These are phyloP conservation scores for Linnaemya tessellans DNA, from an alignment of 2,888 invertebrate genomes.

Conservation along the genomic window DNA sequence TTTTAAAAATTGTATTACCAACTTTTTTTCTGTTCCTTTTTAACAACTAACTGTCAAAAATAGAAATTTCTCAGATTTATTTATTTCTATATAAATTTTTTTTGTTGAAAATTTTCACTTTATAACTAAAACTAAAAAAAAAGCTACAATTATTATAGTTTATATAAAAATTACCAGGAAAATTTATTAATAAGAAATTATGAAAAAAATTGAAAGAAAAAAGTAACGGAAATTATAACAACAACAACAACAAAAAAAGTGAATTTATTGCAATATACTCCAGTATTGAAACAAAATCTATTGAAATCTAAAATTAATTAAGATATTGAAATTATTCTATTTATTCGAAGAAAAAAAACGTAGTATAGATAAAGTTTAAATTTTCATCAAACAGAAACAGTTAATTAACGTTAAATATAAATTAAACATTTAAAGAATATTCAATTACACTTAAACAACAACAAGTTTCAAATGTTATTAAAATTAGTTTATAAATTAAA, in stretches of 20 bases:
- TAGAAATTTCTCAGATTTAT: neutral
- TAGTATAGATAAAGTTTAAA: constrained; percentile 1
- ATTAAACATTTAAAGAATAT: neutral
- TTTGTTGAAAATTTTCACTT: constrained; percentile 17
- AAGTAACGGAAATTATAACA: neutral
- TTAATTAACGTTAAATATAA: neutral
- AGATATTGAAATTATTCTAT: constrained; percentile 12
- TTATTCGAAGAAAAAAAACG: neutral
- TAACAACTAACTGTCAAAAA: too few species aligned
- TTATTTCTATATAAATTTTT: neutral
- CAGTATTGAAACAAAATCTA: constrained; percentile 24
- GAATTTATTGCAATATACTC: constrained; percentile 46
- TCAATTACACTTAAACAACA: neutral
- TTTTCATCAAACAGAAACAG: neutral
- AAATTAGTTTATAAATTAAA: too few species aligned
- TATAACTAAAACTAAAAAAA: neutral
- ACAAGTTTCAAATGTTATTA: neutral
- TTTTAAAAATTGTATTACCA: too few species aligned
- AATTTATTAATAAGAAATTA: neutral
- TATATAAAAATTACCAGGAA: neutral
- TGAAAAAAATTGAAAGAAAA: neutral
- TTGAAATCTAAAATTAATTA: constrained; percentile 7
- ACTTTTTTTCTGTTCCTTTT: too few species aligned
- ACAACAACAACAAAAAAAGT: neutral
- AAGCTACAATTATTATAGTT: neutral